Base-by-base conservation (phyloP, 2,888 invertebrate genomes). In the Melanostoma mellinum region DNA sequence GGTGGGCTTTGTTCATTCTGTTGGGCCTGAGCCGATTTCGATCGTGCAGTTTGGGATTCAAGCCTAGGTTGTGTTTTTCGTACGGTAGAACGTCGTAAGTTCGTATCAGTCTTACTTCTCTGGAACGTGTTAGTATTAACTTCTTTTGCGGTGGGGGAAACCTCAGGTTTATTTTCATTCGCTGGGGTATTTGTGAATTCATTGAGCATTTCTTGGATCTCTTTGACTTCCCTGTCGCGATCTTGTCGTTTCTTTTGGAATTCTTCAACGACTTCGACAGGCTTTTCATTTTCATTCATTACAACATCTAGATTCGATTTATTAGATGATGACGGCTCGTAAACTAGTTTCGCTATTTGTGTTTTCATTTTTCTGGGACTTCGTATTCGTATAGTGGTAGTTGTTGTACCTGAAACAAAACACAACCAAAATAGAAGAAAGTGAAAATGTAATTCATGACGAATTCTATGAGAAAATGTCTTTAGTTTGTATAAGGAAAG, bases 121-220 rank as follows among this genome's bases (percentile, higher is more conserved):
- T 79, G 79, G 46, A 86, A 2, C 63, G 71, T n/a, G 2, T 30
- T 33, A 6, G 8, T 35, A 8, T 53, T 6, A 33, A 5, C 36
- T 77, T 77, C 71, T 76, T 72, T 3, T 76, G 77, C 6, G 80
- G 68, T 38, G 20, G 20, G 20, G 20, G 38, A 46, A 8, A n/a
- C 42, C 3, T 72, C 9, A 20, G 20, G 20, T 20, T 20, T 20
- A 20, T 80, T 67, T 5, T 48, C 48, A 10, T 68, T 72, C 6
- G 68, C 44, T 53, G 85, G 74, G 58, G 74, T 67, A 50, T 86
- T 87, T 55, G 82, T 75, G 42, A 87, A 87, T 85, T 87, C 86
- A 68, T 82, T 87, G 50, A 88, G 76, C 86, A 88, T 88, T 72
- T 87, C 86, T 65, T 87, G 86, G 63, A 88, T 87, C 86, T 87